Conservation (phyloP, 2,797 vertebrate species). For the Neostethus bicornis region DNA sequence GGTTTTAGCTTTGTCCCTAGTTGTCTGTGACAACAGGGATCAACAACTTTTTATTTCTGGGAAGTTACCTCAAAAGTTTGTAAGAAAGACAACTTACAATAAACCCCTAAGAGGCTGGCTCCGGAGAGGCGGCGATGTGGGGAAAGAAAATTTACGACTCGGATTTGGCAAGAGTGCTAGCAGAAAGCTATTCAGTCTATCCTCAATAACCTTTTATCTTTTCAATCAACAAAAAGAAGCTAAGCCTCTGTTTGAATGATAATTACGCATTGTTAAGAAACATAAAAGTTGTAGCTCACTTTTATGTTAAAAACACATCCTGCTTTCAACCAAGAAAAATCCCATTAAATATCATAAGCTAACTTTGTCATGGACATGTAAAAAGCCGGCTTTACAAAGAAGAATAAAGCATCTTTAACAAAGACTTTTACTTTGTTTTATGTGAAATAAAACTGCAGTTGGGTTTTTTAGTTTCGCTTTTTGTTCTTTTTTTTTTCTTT, state of each 20-base stretch:
- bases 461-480: no score
- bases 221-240: background rate
- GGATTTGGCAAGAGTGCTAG: background rate
- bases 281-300: no score
- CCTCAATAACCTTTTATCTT: background rate
- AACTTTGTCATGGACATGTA: background rate
- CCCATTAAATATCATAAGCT: no score
- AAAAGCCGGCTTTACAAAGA: conserved; percentile 5
- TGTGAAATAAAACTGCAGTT: background rate
- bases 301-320: no score
- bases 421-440: background rate
- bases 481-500: no score
- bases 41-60: conserved; percentile 10
- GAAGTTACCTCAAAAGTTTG: conserved; percentile 4
- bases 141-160: conserved; percentile 1
- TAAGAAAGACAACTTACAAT: conserved; percentile 9
- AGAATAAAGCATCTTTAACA: background rate
- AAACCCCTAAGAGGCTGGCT: conserved; percentile 10
- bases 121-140: conserved; percentile 1
- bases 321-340: no score
- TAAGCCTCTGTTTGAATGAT: no score
- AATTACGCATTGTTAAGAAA: no score
- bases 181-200: background rate
- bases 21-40: background rate
- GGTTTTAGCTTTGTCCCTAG: background rate